Base-by-base conservation (phyloP, 1,140 invertebrate species). In the Maconellicoccus hirsutus region DNA sequence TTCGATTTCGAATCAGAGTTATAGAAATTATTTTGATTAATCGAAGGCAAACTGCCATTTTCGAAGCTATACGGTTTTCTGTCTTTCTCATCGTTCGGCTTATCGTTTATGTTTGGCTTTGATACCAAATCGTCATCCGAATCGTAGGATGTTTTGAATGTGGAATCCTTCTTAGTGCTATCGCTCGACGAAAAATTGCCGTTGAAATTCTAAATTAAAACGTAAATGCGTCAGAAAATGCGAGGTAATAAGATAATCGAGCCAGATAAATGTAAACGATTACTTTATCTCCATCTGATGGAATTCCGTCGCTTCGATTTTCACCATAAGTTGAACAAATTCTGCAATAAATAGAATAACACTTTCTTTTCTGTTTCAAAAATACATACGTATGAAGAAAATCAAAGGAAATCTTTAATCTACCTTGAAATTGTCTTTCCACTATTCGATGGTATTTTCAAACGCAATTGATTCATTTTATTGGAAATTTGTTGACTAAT, bases 401-500 rank as follows among this genome's bases (percentile, higher is more conserved):
- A n/a, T n/a, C n/a, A n/a, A n/a, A n/a, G n/a, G n/a, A n/a, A n/a
- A n/a, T n/a, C n/a, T n/a, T n/a, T n/a, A n/a, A n/a, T n/a, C n/a
- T 16, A 52, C 42, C 42, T 52, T 2, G 42, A 52, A 16, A 52
- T 19, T 16, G 42, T 16, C 16, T 52, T 52, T 52, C 42, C 42
- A 52, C 42, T 52, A 16, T 52, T 52, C n/a, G 42, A 4, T 3
- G 42, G 42, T 16, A 52, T 52, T 52, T 52, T 52, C n/a, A 52
- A 16, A 8, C 42, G 42, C n/a, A 52, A 52, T 16, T 52, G 42
- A 52, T 19, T 52, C 42, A 52, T 59, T 66, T 63, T 38, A 52
- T 70, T 38, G 12, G 16, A 12, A 70, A 70, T 52, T 42, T 23
- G 33, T 23, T 70, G 22, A 52, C 25, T 52, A 29, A 70, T 33